Evolutionary conservation across 2,888 invertebrate species (phyloP).

Genomic region (Orthosia gothica): DNA sequence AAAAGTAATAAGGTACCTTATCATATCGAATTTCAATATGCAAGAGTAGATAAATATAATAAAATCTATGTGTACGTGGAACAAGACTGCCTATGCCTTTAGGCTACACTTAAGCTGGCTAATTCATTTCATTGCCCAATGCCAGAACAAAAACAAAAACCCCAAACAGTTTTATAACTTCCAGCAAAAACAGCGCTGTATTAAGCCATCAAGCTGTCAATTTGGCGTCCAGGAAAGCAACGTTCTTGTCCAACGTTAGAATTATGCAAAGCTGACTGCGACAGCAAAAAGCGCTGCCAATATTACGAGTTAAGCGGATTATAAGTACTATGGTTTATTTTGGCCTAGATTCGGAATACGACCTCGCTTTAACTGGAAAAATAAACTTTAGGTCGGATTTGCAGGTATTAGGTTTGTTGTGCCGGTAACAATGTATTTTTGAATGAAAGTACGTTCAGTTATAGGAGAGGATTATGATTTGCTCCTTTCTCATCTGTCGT

Average conservation of each 20-base stretch:
- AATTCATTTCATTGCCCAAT: conserved; percentile 1
- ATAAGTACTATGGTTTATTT: conserved; percentile 63
- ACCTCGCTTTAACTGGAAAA: conserved; percentile 58
- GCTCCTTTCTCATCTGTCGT: not conserved
- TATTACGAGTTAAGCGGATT: conserved; percentile 64
- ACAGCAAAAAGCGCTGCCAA: conserved; percentile 64
- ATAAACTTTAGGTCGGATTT: conserved; percentile 50
- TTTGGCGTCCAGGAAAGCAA: conserved; percentile 63
- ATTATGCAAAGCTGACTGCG: conserved; percentile 64
- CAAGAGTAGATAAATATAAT: not conserved
- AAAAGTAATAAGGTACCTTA: too few relatives aligned
- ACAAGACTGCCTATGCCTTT: not conserved
- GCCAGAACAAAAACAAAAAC: conserved; percentile 18
- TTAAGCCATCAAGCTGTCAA: conserved; percentile 69
- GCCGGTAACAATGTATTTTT: not conserved
- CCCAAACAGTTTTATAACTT: not conserved
- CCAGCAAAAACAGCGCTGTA: conserved; percentile 46
- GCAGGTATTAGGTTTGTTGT: conserved; percentile 29
- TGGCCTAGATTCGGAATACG: conserved; percentile 61
- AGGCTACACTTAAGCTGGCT: not conserved
- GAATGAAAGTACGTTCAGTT: not conserved
- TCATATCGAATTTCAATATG: not conserved
- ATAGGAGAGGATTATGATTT: not conserved
- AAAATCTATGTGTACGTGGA: not conserved
- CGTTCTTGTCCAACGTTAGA: conserved; percentile 61